A percentile compares a stretch with the other conserved stretches of the same genome.
phyloP scores from a whole-genome alignment of 2,113 vertebrate species.

The Pipa parva region DNA sequence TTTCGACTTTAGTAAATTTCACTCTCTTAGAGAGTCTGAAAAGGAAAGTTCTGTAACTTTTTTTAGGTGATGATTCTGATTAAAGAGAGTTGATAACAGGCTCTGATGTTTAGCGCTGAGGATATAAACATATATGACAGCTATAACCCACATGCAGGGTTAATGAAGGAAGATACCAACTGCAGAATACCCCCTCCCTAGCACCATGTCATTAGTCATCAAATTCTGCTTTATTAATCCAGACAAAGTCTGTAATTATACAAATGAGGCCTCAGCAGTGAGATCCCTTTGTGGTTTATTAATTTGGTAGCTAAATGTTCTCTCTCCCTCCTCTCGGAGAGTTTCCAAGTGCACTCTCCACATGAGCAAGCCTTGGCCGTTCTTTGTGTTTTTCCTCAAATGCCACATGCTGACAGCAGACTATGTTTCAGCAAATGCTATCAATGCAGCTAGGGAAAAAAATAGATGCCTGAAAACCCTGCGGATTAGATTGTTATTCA shows the following conservation, averaged over 20 bases:
- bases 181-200: background rate
- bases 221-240: conserved; percentile 21
- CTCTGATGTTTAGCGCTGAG: background rate
- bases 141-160: background rate
- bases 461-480: background rate
- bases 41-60: too few relatives aligned
- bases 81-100: background rate
- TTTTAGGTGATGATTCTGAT: too few relatives aligned
- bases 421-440: background rate
- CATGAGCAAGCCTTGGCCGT: background rate
- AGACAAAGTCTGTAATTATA: conserved; percentile 35
- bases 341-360: background rate
- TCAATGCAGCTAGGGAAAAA: background rate
- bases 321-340: background rate
- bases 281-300: conserved; percentile 18
- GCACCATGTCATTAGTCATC: conserved; percentile 30
- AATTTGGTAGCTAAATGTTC: conserved; percentile 1
- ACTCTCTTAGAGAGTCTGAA: too few relatives aligned
- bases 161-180: background rate
- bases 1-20: too few relatives aligned
- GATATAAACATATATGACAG: background rate
- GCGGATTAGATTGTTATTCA: background rate
- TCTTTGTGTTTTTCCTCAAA: background rate
- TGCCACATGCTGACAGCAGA: background rate
- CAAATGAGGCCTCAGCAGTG: conserved; percentile 23